Conservation (phyloP, 2,113 vertebrate species). For the western clawed frog (Xenopus tropicalis) region DNA sequence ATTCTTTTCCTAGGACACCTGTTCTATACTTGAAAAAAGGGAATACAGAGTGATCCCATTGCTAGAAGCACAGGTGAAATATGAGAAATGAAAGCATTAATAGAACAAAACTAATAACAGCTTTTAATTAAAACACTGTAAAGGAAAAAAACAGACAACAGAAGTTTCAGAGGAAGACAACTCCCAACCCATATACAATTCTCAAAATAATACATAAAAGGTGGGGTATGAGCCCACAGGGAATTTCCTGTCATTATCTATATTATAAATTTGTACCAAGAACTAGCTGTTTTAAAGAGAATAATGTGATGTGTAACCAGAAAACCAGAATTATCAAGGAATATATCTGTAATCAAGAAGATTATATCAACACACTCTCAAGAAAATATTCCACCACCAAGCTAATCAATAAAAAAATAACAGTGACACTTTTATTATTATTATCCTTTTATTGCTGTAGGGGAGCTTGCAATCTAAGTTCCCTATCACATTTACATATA, state of each 20-base stretch:
- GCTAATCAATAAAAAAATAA: too few species aligned
- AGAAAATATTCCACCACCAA: too few species aligned
- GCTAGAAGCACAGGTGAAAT: not conserved
- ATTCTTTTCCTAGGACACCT: constrained; percentile 31
- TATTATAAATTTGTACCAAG: too few species aligned
- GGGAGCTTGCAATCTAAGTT: too few species aligned
- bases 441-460: too few species aligned
- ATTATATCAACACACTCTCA: too few species aligned
- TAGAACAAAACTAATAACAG: rapidly evolving
- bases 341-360: too few species aligned
- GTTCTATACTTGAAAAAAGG: constrained; percentile 2
- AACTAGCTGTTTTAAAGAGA: too few species aligned
- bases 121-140: not conserved
- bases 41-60: not conserved
- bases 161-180: not conserved
- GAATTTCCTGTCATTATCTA: not conserved
- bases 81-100: not conserved
- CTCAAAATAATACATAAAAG: not conserved
- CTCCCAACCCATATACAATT: not conserved
- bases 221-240: not conserved
- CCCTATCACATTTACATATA: too few species aligned
- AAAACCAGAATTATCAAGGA: too few species aligned
- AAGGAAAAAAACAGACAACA: not conserved
- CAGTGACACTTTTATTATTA: too few species aligned
- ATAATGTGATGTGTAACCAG: too few species aligned